phyloP scores from a whole-genome alignment of 1,140 invertebrate genomes.

The Sesamia nonagrioides region DNA sequence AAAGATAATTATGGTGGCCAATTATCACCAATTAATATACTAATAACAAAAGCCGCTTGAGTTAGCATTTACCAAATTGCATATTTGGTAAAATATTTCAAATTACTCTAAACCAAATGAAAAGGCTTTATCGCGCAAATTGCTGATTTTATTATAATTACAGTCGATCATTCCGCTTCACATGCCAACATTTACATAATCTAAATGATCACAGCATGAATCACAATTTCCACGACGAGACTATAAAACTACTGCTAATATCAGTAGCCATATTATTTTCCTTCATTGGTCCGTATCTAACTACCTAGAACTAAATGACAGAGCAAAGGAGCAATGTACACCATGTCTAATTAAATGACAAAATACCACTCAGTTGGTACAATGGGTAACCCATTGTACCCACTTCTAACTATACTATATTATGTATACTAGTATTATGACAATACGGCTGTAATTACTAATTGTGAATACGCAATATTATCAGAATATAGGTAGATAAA shows the following conservation, averaged over 20 bases:
- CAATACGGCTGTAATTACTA: neutral
- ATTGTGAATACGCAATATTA: neutral
- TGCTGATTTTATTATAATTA: conserved; percentile 5
- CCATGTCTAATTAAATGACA: neutral
- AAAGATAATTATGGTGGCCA: neutral
- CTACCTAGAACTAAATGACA: neutral
- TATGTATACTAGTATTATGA: too few species aligned
- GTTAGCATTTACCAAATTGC: neutral
- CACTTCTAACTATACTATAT: too few species aligned
- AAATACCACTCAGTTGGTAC: neutral
- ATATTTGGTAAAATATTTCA: neutral
- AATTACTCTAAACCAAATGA: neutral
- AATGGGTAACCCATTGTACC: too few species aligned
- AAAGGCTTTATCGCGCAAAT: neutral
- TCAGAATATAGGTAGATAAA: neutral
- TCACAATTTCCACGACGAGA: neutral
- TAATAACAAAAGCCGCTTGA: neutral
- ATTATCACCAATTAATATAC: neutral
- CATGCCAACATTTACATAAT: neutral
- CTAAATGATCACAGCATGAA: neutral
- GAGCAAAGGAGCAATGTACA: neutral
- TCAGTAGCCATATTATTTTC: neutral
- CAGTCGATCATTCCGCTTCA: neutral
- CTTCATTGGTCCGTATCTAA: neutral
- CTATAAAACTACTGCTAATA: neutral